Conservation (phyloP, 2,797 vertebrate species). For the Denticeps clupeoides region DNA sequence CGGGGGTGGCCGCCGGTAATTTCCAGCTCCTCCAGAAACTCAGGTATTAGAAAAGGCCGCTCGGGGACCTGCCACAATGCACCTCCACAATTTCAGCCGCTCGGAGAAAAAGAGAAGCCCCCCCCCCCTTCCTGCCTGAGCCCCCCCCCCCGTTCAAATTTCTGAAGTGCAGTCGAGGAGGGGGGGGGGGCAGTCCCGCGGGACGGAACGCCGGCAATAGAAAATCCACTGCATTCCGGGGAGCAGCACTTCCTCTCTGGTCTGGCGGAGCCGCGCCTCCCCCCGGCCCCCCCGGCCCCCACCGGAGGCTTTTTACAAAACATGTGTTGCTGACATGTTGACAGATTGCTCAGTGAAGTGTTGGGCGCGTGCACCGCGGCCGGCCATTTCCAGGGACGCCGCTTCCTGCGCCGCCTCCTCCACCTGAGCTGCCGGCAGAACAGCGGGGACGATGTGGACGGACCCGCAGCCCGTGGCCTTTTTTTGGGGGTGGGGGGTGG, state of each 20-base stretch:
- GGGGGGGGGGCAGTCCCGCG: constrained; percentile 63
- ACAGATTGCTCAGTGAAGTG: constrained; percentile 99
- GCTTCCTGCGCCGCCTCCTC: constrained; percentile 96
- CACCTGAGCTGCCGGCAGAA: constrained; percentile 81
- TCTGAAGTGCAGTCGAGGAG: constrained; percentile 98
- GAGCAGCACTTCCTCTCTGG: constrained; percentile 93
- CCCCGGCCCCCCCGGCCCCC: constrained; percentile 92
- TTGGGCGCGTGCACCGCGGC: constrained; percentile 99
- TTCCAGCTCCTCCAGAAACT: constrained; percentile 99
- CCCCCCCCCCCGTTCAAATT: constrained; percentile 99
- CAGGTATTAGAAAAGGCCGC: constrained; percentile 99
- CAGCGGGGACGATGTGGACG: constrained; percentile 43
- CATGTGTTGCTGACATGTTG: constrained; percentile 99
- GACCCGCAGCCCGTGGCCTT: too few relatives aligned
- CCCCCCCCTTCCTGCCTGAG: constrained; percentile 46
- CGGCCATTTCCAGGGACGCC: constrained; percentile 99
- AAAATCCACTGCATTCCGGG: constrained; percentile 97
- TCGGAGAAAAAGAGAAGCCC: constrained; percentile 64
- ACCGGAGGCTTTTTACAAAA: constrained; percentile 99
- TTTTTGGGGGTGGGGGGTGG: too few relatives aligned
- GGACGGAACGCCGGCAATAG: constrained; percentile 89
- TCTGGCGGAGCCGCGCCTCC: constrained; percentile 86
- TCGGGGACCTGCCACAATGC: constrained; percentile 99
- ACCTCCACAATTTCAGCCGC: constrained; percentile 99
- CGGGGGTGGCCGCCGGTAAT: constrained; percentile 82